Evolutionary conservation across 2,113 vertebrate species (phyloP), one percentile per base, ranked within the genome.

Genomic region (Malurus alboscapulatus): DNA sequence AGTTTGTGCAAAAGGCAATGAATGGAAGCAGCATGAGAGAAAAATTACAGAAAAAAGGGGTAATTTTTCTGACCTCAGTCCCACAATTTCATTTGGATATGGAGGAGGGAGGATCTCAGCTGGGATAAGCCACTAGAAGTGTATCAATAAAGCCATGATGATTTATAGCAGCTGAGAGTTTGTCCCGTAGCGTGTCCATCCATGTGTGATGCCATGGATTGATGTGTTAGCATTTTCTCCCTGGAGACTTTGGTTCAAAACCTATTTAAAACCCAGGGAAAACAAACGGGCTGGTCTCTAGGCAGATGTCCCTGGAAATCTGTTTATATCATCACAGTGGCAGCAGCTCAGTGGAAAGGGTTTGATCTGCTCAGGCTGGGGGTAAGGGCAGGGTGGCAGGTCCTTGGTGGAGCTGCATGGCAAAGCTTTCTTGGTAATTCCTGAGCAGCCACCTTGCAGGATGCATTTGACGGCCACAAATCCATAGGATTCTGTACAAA

Each of bases 151-250:
- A 94, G 82, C 84, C 79, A 36, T 0, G 1, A 14, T 86, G 94
- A 85, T 81, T 94, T 94, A 77, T 8, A 75, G 90, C 93, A 93
- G 95, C 94, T 93, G 92, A 95, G 94, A 73, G 67, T 48, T 85
- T 54, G 9, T 92, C 87, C 94, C 3, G 44, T 8, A 36, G 84
- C 6, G 2, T 2, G 44, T 26, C 77, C 89, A 80, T n/a, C 91
- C 91, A 11, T 44, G 67, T 40, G 69, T 2, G 1, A 50, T 3
- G 84, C 25, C 5, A 61, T 5, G 55, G 94, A 91, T 86, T 90
- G 94, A 83, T 84, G 88, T 1, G 69, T 65, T 95, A 66, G 76
- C 73, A 20, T 78, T 91, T 95, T 85, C 90, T 91, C 91, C 89
- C 85, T 24, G 40, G 86, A 95, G 92, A 96, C 88, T 76, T 75